phyloP scores from a whole-genome alignment of 2,888 invertebrate species.

The Callyntrura sp. region DNA sequence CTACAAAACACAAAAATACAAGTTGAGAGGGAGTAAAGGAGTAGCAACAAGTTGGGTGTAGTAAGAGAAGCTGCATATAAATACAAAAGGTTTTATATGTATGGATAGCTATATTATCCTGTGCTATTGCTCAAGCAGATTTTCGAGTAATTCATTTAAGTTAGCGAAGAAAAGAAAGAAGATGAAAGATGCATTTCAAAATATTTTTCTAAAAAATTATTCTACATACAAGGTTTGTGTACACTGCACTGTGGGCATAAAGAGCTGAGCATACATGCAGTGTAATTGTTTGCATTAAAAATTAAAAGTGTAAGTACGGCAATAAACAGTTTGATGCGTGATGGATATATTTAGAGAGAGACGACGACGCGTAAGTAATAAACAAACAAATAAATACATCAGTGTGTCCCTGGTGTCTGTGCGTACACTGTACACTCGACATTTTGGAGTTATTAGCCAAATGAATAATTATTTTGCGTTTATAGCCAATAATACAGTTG shows the following conservation, averaged over 20 bases:
- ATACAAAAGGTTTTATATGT: neutral
- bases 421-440: neutral
- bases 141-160: constrained; percentile 21
- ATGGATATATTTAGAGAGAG: no score
- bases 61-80: neutral
- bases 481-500: neutral
- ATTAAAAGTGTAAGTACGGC: neutral
- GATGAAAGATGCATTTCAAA: constrained; percentile 55
- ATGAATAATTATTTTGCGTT: constrained; percentile 41
- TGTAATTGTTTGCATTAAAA: neutral
- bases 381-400: no score
- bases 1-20: neutral
- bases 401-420: neutral
- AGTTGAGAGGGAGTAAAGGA: neutral
- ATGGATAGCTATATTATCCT: constrained; percentile 7
- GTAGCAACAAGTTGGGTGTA: constrained; percentile 1
- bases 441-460: constrained; percentile 42
- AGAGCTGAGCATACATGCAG: neutral
- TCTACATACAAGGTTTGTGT: constrained; percentile 40
- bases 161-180: constrained; percentile 18
- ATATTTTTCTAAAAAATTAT: constrained; percentile 10
- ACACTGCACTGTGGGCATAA: constrained; percentile 6
- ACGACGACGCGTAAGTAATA: no score
- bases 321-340: no score
- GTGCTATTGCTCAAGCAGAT: constrained; percentile 31